These are phyloP conservation scores for Acanthacorydalis orientalis DNA, from an alignment of 2,888 invertebrate genomes.

Conservation along the genomic window DNA sequence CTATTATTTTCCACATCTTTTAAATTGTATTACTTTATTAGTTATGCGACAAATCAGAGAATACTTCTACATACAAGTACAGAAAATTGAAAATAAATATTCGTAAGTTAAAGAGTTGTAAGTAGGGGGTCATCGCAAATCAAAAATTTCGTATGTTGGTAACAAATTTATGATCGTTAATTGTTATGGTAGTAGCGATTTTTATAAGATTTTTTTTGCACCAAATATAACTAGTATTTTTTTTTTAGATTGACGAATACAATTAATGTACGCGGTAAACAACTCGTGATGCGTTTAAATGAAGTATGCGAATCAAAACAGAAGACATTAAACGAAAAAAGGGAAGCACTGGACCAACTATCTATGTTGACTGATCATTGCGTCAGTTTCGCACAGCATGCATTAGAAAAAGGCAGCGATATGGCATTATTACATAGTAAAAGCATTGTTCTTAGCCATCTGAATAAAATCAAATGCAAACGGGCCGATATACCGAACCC, in stretches of 20 bases:
- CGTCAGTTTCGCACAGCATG: slow-evolving; percentile 65
- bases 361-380: slow-evolving; percentile 79
- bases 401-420: slow-evolving; percentile 64
- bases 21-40: too few species aligned
- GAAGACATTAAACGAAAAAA: slow-evolving; percentile 69
- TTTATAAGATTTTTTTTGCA: too few species aligned
- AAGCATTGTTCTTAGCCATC: slow-evolving; percentile 54
- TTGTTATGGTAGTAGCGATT: too few species aligned
- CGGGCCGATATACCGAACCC: slow-evolving; percentile 81
- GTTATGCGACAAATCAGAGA: too few species aligned
- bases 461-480: slow-evolving; percentile 65
- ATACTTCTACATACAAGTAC: too few species aligned
- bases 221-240: too few species aligned
- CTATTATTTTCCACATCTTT: too few species aligned
- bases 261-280: slow-evolving; percentile 67
- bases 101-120: too few species aligned
- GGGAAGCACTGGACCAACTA: slow-evolving; percentile 62
- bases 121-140: too few species aligned
- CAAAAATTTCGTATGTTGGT: too few species aligned
- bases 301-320: slow-evolving; percentile 63
- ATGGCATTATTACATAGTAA: slow-evolving; percentile 71
- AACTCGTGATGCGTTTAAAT: slow-evolving; percentile 61
- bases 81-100: too few species aligned
- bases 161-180: too few species aligned
- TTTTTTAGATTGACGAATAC: slow-evolving; percentile 53